phyloP scores from a whole-genome alignment of 1,140 invertebrate species.

The Dendrolimus punctatus region DNA sequence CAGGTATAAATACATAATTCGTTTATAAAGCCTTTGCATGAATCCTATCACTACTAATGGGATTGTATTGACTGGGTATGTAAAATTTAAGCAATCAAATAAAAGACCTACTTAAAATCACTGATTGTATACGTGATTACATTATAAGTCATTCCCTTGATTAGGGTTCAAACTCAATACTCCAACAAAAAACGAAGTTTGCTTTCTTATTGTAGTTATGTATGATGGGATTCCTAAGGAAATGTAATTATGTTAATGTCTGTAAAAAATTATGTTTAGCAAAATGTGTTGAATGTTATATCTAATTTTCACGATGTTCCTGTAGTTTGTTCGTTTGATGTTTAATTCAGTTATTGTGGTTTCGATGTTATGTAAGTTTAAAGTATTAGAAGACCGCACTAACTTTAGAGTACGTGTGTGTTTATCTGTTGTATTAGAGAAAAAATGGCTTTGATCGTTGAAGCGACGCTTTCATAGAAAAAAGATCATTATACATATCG shows the following conservation, averaged over 20 bases:
- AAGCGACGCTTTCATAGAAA: conserved; percentile 46
- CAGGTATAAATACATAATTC: too few relatives aligned
- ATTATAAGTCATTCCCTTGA: too few relatives aligned
- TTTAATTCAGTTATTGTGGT: conserved; percentile 26
- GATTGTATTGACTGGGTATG: too few relatives aligned
- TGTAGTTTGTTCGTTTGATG: conserved; percentile 39
- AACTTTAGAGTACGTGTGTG: conserved; percentile 8
- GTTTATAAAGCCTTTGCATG: too few relatives aligned
- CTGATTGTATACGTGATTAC: too few relatives aligned
- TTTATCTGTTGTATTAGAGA: conserved; percentile 25
- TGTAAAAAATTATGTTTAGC: conserved; percentile 2
- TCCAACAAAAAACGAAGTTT: too few relatives aligned
- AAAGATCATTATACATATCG: conserved; percentile 63
- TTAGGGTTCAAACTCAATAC: too few relatives aligned
- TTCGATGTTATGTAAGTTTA: conserved; percentile 24
- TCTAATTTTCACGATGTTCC: conserved; percentile 46
- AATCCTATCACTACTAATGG: too few relatives aligned
- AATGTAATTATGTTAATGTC: conserved; percentile 1
- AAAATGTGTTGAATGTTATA: conserved; percentile 17
- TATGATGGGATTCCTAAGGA: background rate
- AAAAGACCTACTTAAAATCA: too few relatives aligned
- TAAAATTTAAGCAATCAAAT: too few relatives aligned
- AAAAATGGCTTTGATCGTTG: conserved; percentile 52
- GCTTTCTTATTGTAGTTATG: too few relatives aligned
- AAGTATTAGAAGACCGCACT: conserved; percentile 12